Conservation (phyloP, 37 sponge, comb jelly and placozoan species). For the Chondrilla cf. caribensis region DNA sequence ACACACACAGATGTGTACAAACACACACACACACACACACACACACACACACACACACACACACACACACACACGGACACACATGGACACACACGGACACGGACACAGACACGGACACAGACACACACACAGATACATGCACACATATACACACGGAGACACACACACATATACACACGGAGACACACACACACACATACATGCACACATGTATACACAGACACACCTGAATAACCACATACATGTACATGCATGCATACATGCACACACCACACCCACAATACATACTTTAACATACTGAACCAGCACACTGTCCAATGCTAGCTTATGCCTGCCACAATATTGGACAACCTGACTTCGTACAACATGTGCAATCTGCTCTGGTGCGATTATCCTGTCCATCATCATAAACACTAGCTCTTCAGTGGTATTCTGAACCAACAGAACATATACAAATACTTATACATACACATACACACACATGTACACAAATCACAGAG, state of each 20-base stretch:
- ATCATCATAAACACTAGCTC: constrained; percentile 42
- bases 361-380: constrained; percentile 26
- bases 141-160: constrained; percentile 16
- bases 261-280: constrained; percentile 1
- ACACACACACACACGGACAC: constrained; percentile 32
- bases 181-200: constrained; percentile 22
- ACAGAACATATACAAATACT: too few species aligned
- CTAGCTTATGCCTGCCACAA: constrained; percentile 20
- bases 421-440: constrained; percentile 13
- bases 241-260: constrained; percentile 11
- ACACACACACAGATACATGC: constrained; percentile 18
- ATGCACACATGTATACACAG: background rate
- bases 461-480: background rate
- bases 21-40: constrained; percentile 25
- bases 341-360: constrained; percentile 32
- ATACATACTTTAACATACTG: constrained; percentile 56
- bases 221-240: constrained; percentile 6
- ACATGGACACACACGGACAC: constrained; percentile 32
- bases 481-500: background rate
- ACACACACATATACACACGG: constrained; percentile 23
- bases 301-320: constrained; percentile 39
- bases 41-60: constrained; percentile 33
- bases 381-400: constrained; percentile 53
- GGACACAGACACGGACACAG: background rate
- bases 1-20: constrained; percentile 9